Percentiles rank a stretch among this genome's conserved stretches.
Evolutionary conservation across 2,888 invertebrate genomes (phyloP).

Genomic region (Pemphredon lugubris): DNA sequence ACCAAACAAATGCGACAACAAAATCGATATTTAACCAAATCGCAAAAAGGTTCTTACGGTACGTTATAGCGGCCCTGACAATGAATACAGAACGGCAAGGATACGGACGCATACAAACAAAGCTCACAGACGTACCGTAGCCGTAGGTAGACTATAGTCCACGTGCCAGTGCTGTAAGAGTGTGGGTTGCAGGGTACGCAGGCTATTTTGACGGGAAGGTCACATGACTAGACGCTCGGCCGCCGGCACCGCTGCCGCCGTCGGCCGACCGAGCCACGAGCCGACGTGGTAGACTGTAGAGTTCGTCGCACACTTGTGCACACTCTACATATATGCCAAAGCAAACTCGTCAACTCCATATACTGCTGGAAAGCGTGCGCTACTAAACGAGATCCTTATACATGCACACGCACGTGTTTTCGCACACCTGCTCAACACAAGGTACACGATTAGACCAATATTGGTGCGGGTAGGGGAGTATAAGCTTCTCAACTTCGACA

Average conservation of each 20-base stretch:
- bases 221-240: conserved; percentile 85
- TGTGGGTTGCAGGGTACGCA: conserved; percentile 63
- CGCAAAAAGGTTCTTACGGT: neutral
- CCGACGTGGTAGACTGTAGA: neutral
- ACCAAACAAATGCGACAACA: neutral
- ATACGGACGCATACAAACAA: conserved; percentile 9
- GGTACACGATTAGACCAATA: no score
- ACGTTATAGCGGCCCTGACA: conserved; percentile 47
- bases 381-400: conserved; percentile 25
- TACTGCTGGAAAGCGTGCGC: conserved; percentile 28
- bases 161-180: conserved; percentile 21
- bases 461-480: neutral
- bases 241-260: conserved; percentile 51
- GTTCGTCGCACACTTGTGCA: neutral
- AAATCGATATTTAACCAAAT: neutral
- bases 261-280: conserved; percentile 25
- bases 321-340: neutral
- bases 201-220: conserved; percentile 93
- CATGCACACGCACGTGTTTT: neutral
- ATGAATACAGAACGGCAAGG: conserved; percentile 46
- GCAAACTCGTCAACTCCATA: conserved; percentile 6
- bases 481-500: no score
- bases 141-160: neutral
- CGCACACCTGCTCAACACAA: no score
- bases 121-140: conserved; percentile 2